These are phyloP conservation scores for Brachyptera putata DNA, from an alignment of 2,888 invertebrate genomes.

Conservation along the genomic window DNA sequence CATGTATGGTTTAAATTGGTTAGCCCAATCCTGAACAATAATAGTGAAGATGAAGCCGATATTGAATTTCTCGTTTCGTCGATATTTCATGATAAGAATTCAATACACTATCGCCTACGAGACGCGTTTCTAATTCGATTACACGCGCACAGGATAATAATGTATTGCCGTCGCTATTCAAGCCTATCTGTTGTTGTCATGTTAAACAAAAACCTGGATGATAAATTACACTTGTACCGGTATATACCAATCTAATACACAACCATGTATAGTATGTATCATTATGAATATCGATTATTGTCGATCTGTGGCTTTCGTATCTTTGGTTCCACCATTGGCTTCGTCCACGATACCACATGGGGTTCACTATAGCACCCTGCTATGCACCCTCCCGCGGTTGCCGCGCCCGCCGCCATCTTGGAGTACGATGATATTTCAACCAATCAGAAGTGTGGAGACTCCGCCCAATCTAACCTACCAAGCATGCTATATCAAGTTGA, in stretches of 20 bases:
- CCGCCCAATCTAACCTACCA: background rate
- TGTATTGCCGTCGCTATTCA: background rate
- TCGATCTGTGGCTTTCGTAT: background rate
- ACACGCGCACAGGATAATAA: background rate
- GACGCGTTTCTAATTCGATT: no score
- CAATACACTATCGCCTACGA: no score
- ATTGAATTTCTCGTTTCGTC: no score
- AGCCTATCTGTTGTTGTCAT: background rate
- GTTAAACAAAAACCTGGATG: background rate
- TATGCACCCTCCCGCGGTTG: background rate
- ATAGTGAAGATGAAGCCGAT: no score
- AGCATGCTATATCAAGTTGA: background rate
- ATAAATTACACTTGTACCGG: background rate
- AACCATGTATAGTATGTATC: background rate
- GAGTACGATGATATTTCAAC: background rate
- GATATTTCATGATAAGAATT: no score
- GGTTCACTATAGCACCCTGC: background rate
- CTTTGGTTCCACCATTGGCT: background rate
- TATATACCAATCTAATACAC: background rate
- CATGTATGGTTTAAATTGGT: no score
- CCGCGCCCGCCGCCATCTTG: slow-evolving; percentile 3
- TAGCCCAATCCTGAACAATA: no score
- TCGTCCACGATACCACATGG: background rate
- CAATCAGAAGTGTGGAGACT: background rate
- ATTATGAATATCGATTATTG: background rate